Conservation (phyloP, 2,797 vertebrate genomes). For the Hypotaenidia okinawae region DNA sequence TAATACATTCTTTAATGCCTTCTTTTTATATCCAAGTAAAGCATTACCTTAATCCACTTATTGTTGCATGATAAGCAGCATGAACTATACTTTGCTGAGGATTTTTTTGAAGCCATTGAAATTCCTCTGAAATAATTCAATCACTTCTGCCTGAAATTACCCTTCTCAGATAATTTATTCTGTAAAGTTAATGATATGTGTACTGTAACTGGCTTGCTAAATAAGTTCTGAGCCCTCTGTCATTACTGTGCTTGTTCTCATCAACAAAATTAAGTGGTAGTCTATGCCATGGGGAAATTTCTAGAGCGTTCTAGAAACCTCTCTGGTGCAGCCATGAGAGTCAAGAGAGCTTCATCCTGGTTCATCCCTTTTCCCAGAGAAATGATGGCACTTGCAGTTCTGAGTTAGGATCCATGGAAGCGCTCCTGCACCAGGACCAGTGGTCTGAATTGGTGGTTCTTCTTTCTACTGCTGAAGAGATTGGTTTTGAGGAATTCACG, state of each 20-base stretch:
- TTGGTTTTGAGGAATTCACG: not conserved
- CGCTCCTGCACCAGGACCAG: not conserved
- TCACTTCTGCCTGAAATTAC: not conserved
- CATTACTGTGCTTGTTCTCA: not conserved
- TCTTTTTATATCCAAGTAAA: not conserved
- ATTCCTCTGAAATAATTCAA: not conserved
- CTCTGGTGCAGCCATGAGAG: not conserved
- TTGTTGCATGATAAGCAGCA: not conserved
- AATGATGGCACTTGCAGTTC: not conserved
- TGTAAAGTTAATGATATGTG: not conserved
- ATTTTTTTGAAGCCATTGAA: not conserved
- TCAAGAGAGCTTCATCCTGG: not conserved
- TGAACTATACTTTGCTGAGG: not conserved
- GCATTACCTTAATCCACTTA: not conserved
- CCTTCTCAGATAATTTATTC: not conserved
- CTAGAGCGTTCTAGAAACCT: not conserved
- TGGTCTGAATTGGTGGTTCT: no score
- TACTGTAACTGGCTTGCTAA: not conserved
- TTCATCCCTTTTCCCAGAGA: not conserved
- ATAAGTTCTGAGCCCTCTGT: not conserved
- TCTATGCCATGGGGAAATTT: not conserved
- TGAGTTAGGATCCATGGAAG: not conserved
- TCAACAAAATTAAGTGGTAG: not conserved
- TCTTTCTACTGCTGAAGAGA: not conserved
- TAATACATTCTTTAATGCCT: not conserved